phyloP scores from a whole-genome alignment of 1,140 invertebrate species.

The Drosophila athabasca region DNA sequence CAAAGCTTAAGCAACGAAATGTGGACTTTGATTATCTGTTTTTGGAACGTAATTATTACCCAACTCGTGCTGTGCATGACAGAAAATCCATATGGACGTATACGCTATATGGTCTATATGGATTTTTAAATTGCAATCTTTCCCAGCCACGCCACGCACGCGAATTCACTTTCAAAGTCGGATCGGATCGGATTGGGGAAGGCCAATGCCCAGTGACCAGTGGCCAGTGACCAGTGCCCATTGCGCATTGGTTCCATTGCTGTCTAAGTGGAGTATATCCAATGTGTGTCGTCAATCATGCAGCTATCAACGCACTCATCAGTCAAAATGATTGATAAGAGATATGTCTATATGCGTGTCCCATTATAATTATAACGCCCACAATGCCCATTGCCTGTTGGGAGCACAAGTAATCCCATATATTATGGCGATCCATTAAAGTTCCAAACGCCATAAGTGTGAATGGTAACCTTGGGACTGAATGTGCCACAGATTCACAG shows the following conservation, averaged over 20 bases:
- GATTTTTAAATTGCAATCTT: constrained; percentile 49
- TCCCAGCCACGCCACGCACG: constrained; percentile 22
- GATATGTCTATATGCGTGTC: constrained; percentile 47
- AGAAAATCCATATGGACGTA: constrained; percentile 61
- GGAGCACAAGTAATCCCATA: constrained; percentile 13
- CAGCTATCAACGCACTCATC: constrained; percentile 57
- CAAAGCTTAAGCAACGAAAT: constrained; percentile 67
- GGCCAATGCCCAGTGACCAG: not conserved
- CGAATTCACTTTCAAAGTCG: constrained; percentile 19
- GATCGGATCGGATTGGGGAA: not conserved
- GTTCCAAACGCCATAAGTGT: constrained; percentile 49
- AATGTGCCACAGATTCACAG: not conserved
- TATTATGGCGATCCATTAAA: constrained; percentile 32
- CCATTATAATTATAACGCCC: constrained; percentile 67
- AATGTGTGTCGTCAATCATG: constrained; percentile 45
- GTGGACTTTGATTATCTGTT: constrained; percentile 67
- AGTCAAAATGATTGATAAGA: constrained; percentile 52
- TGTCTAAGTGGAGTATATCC: too few species aligned
- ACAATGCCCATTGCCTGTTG: constrained; percentile 19
- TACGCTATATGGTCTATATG: constrained; percentile 32
- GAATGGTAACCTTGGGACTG: constrained; percentile 25
- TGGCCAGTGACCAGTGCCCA: too few species aligned
- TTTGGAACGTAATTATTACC: constrained; percentile 64
- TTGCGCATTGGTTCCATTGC: constrained; percentile 1
- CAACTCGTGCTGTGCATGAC: constrained; percentile 51